phyloP scores from a whole-genome alignment of 2,113 vertebrate species.

The Mustela lutreola region DNA sequence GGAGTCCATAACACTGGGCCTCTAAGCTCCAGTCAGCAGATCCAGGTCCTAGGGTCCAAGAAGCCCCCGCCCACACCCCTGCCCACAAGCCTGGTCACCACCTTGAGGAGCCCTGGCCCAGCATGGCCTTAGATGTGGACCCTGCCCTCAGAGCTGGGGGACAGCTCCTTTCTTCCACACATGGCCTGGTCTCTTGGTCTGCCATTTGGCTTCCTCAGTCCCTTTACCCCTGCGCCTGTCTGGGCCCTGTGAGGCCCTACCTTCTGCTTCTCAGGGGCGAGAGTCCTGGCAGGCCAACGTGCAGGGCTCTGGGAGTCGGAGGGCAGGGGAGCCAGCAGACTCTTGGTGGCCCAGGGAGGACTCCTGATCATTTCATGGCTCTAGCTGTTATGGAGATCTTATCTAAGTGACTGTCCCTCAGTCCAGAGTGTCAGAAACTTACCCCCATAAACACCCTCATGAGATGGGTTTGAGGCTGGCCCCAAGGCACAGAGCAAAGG shows the following conservation, averaged over 20 bases:
- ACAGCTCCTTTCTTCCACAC: fast-evolving
- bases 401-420: constrained; percentile 77
- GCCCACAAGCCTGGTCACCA: background rate
- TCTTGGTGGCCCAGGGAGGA: background rate
- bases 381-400: constrained; percentile 77
- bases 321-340: constrained; percentile 59
- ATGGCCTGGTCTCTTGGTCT: background rate
- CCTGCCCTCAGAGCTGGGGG: background rate
- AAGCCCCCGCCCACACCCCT: background rate
- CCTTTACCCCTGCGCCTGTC: background rate
- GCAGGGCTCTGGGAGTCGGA: constrained; percentile 50
- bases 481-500: constrained; percentile 35
- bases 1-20: too few relatives aligned
- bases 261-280: background rate
- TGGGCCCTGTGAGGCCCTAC: background rate
- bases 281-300: background rate
- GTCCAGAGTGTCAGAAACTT: constrained; percentile 78
- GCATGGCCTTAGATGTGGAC: background rate
- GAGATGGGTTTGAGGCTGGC: constrained; percentile 66
- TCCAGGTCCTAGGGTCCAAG: background rate
- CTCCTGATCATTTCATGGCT: constrained; percentile 81
- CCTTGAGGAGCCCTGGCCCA: background rate
- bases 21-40: background rate
- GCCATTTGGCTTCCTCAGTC: background rate
- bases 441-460: constrained; percentile 71